Percentiles rank a stretch among this genome's conserved stretches.
phyloP scores from a whole-genome alignment of 2,888 invertebrate species.

The Pammene fasciana region DNA sequence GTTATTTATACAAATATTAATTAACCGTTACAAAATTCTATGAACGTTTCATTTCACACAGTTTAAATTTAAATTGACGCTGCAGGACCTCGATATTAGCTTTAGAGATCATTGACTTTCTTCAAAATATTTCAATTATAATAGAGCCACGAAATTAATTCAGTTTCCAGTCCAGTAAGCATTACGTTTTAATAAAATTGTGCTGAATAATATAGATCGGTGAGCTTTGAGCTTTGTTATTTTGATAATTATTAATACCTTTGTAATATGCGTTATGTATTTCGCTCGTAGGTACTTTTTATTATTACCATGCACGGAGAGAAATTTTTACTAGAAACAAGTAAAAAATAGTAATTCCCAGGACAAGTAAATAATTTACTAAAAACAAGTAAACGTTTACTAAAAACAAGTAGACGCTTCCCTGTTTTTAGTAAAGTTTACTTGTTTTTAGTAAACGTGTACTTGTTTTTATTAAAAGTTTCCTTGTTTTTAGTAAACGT shows the following conservation, averaged over 20 bases:
- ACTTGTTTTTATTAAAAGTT: no score
- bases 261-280: background rate
- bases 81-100: slow-evolving; percentile 15
- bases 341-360: no score
- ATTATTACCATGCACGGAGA: no score
- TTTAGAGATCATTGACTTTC: slow-evolving; percentile 24
- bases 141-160: slow-evolving; percentile 30
- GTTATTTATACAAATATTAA: background rate
- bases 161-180: slow-evolving; percentile 25
- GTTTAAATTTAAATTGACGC: slow-evolving; percentile 17
- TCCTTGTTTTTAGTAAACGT: no score
- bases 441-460: no score
- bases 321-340: no score
- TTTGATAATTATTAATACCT: slow-evolving; percentile 2
- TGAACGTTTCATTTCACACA: background rate
- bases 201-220: slow-evolving; percentile 18
- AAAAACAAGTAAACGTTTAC: no score
- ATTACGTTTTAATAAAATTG: slow-evolving; percentile 31
- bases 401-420: no score
- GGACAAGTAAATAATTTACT: no score
- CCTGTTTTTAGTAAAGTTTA: no score
- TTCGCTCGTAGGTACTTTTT: no score
- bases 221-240: slow-evolving; percentile 1
- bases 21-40: background rate
- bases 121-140: slow-evolving; percentile 30